phyloP scores from a whole-genome alignment of 2,888 invertebrate species.

The Lapara coniferarum region DNA sequence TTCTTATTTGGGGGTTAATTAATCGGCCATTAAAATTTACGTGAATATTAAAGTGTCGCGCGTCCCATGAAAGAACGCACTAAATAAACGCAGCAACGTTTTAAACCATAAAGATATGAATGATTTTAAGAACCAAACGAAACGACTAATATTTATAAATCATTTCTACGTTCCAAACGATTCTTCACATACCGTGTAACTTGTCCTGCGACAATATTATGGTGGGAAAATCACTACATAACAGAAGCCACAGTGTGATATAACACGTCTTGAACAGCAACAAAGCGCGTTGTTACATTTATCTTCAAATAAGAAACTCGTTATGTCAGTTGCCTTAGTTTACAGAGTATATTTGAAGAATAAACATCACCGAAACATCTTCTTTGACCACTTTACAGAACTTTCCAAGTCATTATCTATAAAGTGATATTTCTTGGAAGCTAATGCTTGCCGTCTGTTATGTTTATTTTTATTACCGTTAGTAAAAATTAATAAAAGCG shows the following conservation, averaged over 20 bases:
- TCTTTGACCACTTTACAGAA: constrained; percentile 32
- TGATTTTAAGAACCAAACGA: too few relatives aligned
- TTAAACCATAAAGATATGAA: too few relatives aligned
- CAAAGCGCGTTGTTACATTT: constrained; percentile 15
- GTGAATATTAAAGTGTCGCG: too few relatives aligned
- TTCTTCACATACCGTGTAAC: neutral
- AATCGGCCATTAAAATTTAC: too few relatives aligned
- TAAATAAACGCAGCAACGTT: too few relatives aligned
- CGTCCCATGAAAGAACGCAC: too few relatives aligned
- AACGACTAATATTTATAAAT: too few relatives aligned
- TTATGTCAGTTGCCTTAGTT: constrained; percentile 13
- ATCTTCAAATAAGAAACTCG: constrained; percentile 18
- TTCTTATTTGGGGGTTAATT: too few relatives aligned
- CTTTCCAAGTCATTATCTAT: constrained; percentile 52
- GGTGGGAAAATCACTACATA: constrained; percentile 12
- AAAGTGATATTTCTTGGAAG: constrained; percentile 54
- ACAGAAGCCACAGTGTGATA: constrained; percentile 8
- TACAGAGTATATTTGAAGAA: constrained; percentile 11
- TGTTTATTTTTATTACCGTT: neutral
- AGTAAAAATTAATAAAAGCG: too few relatives aligned
- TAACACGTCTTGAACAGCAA: constrained; percentile 11
- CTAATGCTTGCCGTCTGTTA: neutral
- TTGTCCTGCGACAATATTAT: neutral
- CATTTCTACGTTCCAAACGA: too few relatives aligned
- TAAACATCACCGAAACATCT: constrained; percentile 19